Base-by-base conservation (phyloP, 2,797 vertebrate genomes). In the Moxostoma hubbsi region DNA sequence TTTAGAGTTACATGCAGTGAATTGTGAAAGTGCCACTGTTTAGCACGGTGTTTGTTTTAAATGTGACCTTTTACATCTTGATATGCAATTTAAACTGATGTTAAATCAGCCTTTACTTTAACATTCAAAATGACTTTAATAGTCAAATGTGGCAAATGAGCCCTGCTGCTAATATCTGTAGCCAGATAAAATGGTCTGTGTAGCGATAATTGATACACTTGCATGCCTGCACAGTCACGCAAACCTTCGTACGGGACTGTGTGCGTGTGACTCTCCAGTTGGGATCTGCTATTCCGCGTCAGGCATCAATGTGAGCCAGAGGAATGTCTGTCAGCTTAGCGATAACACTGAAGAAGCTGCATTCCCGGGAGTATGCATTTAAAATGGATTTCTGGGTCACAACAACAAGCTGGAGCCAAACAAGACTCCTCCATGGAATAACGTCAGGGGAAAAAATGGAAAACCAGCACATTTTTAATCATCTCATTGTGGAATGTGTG, bases 371-470 rank as follows among this genome's bases (percentile, higher is more conserved):
- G 83, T 78, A 77, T 81, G 81, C 80, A 70, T 61, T 88, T 87
- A 80, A 86, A 87, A 82, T 88, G 89, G 86, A 91, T 89, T 88
- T 89, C 80, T 88, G 82, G 59, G 84, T 90, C 88, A 83, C 84
- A 79, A 85, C 83, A 84, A 84, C 75, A 85, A 75, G 71, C 75
- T 53, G 16, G 13, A 85, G 79, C 82, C 86, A 89, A 87, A 87
- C 73, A 88, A 75, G 64, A 2, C 72, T 84, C 80, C 87, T 84
- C 77, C 83, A 78, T 82, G 82, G 86, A 90, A 88, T 66, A 58
- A 18, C 61, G 10, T 9, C 46, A 86, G 51, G 45, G 46, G 16
- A 79, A 80, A 54, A 76, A 86, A 82, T 68, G 45, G 82, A 86
- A 83, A 65, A 63, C 63, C 83, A 85, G 82, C 81, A 87, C 75